Evolutionary conservation across 2,797 vertebrate genomes (phyloP), one percentile per base, ranked within the genome.

Genomic region (Sebastes matsubarae): DNA sequence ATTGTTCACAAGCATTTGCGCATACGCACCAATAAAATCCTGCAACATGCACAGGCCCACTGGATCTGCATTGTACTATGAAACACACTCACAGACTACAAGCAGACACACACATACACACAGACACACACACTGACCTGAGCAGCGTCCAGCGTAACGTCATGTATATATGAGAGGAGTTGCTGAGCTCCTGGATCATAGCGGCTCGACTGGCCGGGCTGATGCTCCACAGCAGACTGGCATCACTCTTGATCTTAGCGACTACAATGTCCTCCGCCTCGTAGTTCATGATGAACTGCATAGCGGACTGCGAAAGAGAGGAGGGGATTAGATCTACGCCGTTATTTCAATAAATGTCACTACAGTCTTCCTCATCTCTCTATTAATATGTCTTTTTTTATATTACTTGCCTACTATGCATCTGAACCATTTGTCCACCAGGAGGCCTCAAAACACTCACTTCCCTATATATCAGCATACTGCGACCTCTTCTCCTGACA

Each of bases 191-290:
- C 61, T 92, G 75, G 8, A 94, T 94, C 87, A 69, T 93, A 27
- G 94, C 93, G 0, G 91, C 83, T 6, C 81, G 71, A 63, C 93
- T 95, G 68, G 93, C 89, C 0, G 96, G 95, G 77, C 95, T 96
- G 84, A 94, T 94, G 78, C 75, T 93, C 96, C 95, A 95, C 50
- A 95, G 84, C 77, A 95, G 87, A 29, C 89, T 95, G 72, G 95
- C 87, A 3, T 96, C 95, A 61, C 95, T 95, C 89, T 96, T 96
- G 30, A 95, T 88, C 81, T 95, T 94, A 5, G 96, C 93, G 5
- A 81, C 85, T 6, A 90, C 50, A 8, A 78, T 69, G 9, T 96
- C 96, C 10, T 96, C 90, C 0, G 94, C 88, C 71, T 82, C 79
- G 25, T 95, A 95, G 73, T 93, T 96, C 54, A 92, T 95, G 18